These are phyloP conservation scores for Plemyria rubiginata DNA, from an alignment of 2,888 invertebrate genomes.

Conservation along the genomic window DNA sequence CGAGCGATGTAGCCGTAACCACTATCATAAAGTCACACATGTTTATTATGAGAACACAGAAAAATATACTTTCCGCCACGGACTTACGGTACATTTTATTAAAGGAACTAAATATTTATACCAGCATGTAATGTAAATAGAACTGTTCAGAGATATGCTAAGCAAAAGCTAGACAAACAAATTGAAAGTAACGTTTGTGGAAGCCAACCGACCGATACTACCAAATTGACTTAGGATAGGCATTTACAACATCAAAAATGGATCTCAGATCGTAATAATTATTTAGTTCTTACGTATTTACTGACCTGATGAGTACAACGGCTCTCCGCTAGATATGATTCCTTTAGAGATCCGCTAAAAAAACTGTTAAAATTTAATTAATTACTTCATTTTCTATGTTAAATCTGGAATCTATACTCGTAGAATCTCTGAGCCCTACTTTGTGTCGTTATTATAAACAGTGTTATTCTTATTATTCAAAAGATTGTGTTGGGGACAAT, in stretches of 20 bases:
- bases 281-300: neutral
- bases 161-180: slow-evolving; percentile 79
- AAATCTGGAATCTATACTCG: neutral
- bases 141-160: slow-evolving; percentile 77
- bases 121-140: slow-evolving; percentile 69
- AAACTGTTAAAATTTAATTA: too few species aligned
- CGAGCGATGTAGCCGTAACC: slow-evolving; percentile 30
- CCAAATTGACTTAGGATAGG: too few species aligned
- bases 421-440: too few species aligned
- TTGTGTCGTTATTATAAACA: neutral
- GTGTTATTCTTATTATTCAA: neutral
- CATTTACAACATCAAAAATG: neutral
- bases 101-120: slow-evolving; percentile 56
- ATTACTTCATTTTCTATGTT: neutral
- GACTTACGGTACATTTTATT: slow-evolving; percentile 28
- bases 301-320: too few species aligned
- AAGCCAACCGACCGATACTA: slow-evolving; percentile 27
- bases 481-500: too few species aligned
- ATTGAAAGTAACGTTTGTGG: slow-evolving; percentile 67
- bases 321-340: neutral
- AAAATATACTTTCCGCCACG: slow-evolving; percentile 36
- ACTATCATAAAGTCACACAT: slow-evolving; percentile 31
- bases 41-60: slow-evolving; percentile 16
- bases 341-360: neutral
- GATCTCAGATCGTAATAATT: neutral